Conservation (phyloP, 1,140 invertebrate species). For the Brachionus angularis region DNA sequence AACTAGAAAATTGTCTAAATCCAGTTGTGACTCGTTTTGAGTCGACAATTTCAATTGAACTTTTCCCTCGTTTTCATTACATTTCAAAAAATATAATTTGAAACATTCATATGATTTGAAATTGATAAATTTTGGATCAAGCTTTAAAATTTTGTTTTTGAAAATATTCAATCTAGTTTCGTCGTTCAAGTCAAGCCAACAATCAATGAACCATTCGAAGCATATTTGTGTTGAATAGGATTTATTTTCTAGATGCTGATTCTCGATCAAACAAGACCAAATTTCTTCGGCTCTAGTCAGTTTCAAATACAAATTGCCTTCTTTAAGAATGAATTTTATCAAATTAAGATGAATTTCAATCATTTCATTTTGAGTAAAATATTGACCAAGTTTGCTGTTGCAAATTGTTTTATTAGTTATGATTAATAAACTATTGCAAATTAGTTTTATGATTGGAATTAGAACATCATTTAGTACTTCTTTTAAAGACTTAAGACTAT, state of each 20-base stretch:
- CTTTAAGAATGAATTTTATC: constrained; percentile 61
- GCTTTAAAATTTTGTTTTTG: constrained; percentile 59
- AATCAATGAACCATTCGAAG: constrained; percentile 61
- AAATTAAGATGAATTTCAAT: constrained; percentile 59
- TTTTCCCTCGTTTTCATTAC: constrained; percentile 60
- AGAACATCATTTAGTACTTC: constrained; percentile 60
- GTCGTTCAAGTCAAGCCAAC: constrained; percentile 60
- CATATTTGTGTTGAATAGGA: constrained; percentile 50
- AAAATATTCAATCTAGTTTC: constrained; percentile 61
- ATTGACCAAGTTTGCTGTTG: constrained; percentile 57
- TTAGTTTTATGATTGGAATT: not conserved
- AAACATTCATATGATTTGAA: constrained; percentile 60
- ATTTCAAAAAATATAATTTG: constrained; percentile 61
- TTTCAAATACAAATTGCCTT: constrained; percentile 60
- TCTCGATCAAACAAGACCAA: constrained; percentile 60
- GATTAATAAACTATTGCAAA: constrained; percentile 61
- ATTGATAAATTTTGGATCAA: constrained; percentile 58
- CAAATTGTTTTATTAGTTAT: too few species aligned
- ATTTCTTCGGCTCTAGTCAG: constrained; percentile 60
- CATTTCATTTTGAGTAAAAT: constrained; percentile 60
- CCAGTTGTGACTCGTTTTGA: not conserved
- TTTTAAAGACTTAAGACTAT: constrained; percentile 49
- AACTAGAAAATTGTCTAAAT: constrained; percentile 2
- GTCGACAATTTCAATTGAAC: constrained; percentile 49
- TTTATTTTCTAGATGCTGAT: constrained; percentile 39